A percentile compares a stretch with the other conserved stretches of the same genome.
These are phyloP conservation scores for Apaloderma vittatum DNA, from an alignment of 2,113 vertebrate species.

Conservation along the genomic window DNA sequence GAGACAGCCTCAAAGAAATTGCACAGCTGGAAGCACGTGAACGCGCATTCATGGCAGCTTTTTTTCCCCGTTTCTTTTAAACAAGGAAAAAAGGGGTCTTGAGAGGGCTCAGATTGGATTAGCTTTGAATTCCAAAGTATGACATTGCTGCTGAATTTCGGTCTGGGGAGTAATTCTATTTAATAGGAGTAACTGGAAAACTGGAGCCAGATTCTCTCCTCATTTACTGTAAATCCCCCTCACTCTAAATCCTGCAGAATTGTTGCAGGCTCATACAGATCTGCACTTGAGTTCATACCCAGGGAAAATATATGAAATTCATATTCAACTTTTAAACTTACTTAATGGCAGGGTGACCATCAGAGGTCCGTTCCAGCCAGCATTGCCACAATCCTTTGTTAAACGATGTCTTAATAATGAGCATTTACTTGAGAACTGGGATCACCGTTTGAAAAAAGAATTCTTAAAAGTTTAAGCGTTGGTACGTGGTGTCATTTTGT, in stretches of 20 bases:
- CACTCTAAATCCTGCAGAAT: not conserved
- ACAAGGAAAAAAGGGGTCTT: not conserved
- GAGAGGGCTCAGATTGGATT: not conserved
- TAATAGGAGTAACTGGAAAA: not conserved
- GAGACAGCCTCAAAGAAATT: not conserved
- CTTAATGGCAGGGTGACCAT: not conserved
- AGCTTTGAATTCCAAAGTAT: not conserved
- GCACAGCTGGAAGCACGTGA: not conserved
- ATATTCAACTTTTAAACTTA: not conserved
- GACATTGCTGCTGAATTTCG: not conserved
- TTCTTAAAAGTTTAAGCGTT: not conserved
- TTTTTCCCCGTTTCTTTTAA: not conserved
- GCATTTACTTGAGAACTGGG: not conserved
- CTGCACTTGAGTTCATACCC: not conserved
- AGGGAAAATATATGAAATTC: not conserved
- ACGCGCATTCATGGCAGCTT: not conserved
- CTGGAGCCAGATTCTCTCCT: not conserved
- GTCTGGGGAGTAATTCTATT: not conserved
- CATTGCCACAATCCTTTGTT: not conserved
- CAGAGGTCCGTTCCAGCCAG: not conserved
- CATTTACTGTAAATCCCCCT: not conserved
- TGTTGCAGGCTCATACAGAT: not conserved
- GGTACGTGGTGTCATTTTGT: not conserved
- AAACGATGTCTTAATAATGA: not conserved
- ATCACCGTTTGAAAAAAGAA: not conserved